Conservation (phyloP, 2,797 vertebrate species). For the Tenualosa ilisha region DNA sequence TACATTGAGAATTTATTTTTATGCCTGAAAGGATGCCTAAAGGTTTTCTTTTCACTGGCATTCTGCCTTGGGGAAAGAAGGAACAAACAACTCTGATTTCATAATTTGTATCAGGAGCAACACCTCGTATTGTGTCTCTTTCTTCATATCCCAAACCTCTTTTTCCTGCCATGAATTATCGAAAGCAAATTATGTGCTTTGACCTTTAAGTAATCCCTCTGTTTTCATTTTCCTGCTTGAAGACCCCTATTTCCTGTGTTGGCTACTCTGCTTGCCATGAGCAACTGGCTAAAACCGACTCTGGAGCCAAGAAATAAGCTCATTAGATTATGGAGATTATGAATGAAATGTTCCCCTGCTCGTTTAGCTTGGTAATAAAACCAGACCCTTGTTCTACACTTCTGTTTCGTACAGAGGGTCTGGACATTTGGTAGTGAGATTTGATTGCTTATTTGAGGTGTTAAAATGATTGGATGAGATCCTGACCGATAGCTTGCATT, state of each 20-base stretch:
- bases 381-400: too few relatives aligned
- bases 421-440: too few relatives aligned
- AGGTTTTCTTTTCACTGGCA: neutral
- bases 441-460: too few relatives aligned
- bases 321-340: neutral
- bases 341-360: neutral
- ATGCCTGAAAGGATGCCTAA: neutral
- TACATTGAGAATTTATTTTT: neutral
- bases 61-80: neutral
- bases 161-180: neutral
- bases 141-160: neutral
- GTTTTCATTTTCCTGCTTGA: neutral
- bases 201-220: neutral
- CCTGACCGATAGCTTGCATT: too few relatives aligned
- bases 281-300: neutral
- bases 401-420: too few relatives aligned
- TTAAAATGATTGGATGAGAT: too few relatives aligned
- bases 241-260: neutral
- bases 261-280: neutral
- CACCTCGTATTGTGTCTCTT: neutral
- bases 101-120: neutral
- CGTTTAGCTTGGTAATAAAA: neutral
- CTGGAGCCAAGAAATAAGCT: neutral
- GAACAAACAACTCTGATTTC: neutral
- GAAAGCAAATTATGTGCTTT: neutral